Evolutionary conservation across 2,797 vertebrate genomes (phyloP).

Genomic region (Leontopithecus rosalia): DNA sequence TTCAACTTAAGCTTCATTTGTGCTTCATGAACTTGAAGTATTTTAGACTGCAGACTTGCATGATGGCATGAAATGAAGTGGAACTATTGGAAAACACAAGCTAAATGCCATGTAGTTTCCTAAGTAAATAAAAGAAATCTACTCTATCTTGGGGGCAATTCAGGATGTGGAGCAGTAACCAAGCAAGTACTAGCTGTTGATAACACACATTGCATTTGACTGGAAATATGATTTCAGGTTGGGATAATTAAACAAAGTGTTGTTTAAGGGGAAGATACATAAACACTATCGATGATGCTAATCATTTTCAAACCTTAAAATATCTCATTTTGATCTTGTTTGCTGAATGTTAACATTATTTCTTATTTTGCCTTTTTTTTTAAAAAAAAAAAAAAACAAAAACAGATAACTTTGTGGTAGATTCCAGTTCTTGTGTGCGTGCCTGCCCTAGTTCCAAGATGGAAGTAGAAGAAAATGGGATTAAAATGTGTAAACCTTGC

Average conservation of each 20-base stretch:
- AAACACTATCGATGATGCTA: background rate
- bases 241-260: background rate
- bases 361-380: background rate
- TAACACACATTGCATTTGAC: background rate
- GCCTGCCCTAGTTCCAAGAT: slow-evolving; percentile 99
- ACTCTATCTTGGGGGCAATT: slow-evolving; percentile 49
- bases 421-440: slow-evolving; percentile 97
- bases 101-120: slow-evolving; percentile 66
- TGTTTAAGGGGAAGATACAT: background rate
- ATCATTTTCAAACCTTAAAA: background rate
- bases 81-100: slow-evolving; percentile 68
- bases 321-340: background rate
- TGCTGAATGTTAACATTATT: background rate
- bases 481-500: slow-evolving; percentile 98
- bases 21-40: slow-evolving; percentile 58
- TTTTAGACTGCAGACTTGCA: slow-evolving; percentile 55
- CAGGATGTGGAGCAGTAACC: background rate
- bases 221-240: background rate
- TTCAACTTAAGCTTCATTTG: slow-evolving; percentile 60
- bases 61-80: slow-evolving; percentile 69
- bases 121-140: slow-evolving; percentile 58
- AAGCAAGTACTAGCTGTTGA: background rate
- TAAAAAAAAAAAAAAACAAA: background rate
- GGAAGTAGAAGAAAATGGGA: slow-evolving; percentile 97
- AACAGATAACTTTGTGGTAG: slow-evolving; percentile 98